Evolutionary conservation across 2,797 vertebrate genomes (phyloP).

Genomic region (Trichosurus vulpecula): DNA sequence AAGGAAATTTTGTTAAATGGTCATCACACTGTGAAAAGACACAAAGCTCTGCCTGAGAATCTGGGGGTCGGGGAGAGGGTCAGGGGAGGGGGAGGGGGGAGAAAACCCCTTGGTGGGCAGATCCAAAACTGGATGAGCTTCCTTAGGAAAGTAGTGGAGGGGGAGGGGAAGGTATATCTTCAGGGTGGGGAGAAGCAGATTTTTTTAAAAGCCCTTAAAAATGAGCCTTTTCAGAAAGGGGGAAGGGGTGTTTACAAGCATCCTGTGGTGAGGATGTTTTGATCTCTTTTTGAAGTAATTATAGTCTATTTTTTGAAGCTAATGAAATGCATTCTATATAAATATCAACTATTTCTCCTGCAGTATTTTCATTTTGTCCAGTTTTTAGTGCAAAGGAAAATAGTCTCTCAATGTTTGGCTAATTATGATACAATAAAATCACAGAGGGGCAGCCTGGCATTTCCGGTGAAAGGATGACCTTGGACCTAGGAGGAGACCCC

Average conservation of each 20-base stretch:
- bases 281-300: conserved; percentile 70
- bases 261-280: conserved; percentile 26
- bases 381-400: conserved; percentile 44
- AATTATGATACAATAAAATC: neutral
- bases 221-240: conserved; percentile 46
- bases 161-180: conserved; percentile 13
- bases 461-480: neutral
- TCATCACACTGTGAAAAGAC: conserved; percentile 56
- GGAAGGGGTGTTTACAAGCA: conserved; percentile 41
- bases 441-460: neutral
- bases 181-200: neutral
- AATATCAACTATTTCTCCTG: conserved; percentile 15
- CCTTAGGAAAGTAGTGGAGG: conserved; percentile 23
- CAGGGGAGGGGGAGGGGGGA: neutral
- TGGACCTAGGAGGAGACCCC: neutral
- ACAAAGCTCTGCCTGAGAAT: neutral
- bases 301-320: conserved; percentile 69
- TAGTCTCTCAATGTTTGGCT: neutral
- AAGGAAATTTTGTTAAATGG: conserved; percentile 63
- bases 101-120: neutral
- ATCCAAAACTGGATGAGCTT: neutral
- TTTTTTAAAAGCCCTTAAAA: conserved; percentile 18
- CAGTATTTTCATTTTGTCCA: conserved; percentile 10
- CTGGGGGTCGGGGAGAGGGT: conserved; percentile 16
- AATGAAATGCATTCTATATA: conserved; percentile 62